A percentile compares a stretch with the other conserved stretches of the same genome.
These are phyloP conservation scores for Zosterops pallidus DNA, from an alignment of 2,113 vertebrate genomes.

Conservation along the genomic window DNA sequence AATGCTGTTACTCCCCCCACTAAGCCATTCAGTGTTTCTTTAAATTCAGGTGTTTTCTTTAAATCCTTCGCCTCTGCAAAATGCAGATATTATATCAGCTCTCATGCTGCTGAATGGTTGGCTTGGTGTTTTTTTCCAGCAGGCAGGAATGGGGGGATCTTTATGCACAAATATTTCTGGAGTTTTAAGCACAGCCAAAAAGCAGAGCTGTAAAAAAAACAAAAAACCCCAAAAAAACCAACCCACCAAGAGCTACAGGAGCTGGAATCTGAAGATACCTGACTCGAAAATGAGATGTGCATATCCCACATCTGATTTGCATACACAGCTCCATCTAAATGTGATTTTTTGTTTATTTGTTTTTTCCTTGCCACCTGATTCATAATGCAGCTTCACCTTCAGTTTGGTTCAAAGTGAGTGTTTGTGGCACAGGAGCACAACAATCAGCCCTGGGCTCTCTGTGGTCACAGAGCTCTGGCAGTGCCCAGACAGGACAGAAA, in stretches of 20 bases:
- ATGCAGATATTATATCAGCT: neutral
- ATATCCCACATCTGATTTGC: neutral
- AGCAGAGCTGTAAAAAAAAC: neutral
- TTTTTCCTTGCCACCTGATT: neutral
- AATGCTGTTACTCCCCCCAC: neutral
- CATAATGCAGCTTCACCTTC: neutral
- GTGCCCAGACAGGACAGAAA: neutral
- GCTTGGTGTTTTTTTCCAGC: neutral
- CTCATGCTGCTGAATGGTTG: neutral
- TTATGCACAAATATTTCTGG: neutral
- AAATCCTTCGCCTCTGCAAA: neutral
- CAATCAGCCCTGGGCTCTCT: neutral
- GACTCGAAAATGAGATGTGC: neutral
- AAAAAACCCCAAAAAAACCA: too few species aligned
- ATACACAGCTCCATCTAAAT: neutral
- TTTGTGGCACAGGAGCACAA: neutral
- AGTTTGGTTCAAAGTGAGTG: neutral
- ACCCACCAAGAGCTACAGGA: neutral
- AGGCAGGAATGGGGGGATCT: neutral
- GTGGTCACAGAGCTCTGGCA: neutral
- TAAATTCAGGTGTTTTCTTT: neutral
- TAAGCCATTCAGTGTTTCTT: neutral
- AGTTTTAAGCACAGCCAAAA: neutral
- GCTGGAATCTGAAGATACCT: neutral
- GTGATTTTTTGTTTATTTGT: neutral